Conservation (phyloP, 2,797 vertebrate species). For the Harpagifer antarcticus region DNA sequence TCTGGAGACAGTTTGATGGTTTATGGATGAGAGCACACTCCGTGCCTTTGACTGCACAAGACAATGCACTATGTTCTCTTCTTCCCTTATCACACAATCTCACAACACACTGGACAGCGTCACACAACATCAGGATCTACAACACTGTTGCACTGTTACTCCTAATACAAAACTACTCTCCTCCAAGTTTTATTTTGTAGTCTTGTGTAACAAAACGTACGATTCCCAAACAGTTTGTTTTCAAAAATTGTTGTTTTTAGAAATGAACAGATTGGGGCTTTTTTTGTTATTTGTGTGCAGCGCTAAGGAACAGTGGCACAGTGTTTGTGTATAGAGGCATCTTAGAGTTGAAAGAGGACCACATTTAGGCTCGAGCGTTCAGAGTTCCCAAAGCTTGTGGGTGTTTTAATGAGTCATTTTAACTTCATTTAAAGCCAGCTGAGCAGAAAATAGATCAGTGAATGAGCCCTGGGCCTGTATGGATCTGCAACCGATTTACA, state of each 20-base stretch:
- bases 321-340: conserved; percentile 74
- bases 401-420: conserved; percentile 99
- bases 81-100: conserved; percentile 81
- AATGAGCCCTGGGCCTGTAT: conserved; percentile 97
- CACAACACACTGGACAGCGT: conserved; percentile 76
- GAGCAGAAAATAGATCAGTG: conserved; percentile 99
- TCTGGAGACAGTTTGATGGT: conserved; percentile 97
- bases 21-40: conserved; percentile 92
- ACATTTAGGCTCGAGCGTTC: conserved; percentile 98
- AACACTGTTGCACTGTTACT: conserved; percentile 61
- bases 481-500: conserved; percentile 91
- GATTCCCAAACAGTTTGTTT: conserved; percentile 71
- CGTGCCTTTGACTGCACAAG: conserved; percentile 92
- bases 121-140: conserved; percentile 80
- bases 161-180: conserved; percentile 51
- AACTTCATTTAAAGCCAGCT: conserved; percentile 99
- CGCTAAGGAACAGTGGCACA: conserved; percentile 78
- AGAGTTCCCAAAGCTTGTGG: conserved; percentile 98
- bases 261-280: conserved; percentile 75
- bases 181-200: conserved; percentile 68
- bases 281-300: conserved; percentile 62
- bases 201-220: conserved; percentile 55
- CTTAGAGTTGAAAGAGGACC: conserved; percentile 89
- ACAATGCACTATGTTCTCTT: conserved; percentile 88
- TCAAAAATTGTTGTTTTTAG: conserved; percentile 71